Evolutionary conservation across 2,888 invertebrate genomes (phyloP), one percentile per base, ranked within the genome.

Genomic region (Autographa gamma): DNA sequence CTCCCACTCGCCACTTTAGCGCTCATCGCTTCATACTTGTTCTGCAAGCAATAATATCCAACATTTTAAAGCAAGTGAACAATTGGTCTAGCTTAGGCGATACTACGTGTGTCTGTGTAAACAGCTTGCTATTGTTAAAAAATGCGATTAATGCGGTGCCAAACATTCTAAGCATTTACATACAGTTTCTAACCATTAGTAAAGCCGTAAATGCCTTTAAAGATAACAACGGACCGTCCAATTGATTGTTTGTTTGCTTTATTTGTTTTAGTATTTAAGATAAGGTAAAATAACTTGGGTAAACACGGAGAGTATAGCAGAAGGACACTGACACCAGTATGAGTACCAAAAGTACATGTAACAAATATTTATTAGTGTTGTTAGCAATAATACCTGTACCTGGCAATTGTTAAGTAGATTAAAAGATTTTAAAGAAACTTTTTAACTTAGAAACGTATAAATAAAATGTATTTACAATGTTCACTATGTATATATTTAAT

Each of bases 11-110:
- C 93, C 13, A 77, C 89, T 52, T 61, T 93, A 48, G 90, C 93
- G 2, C 86, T 93, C 13, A 54, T 93, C 43, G 89, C 90, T 56
- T 88, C 93, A 6, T 94, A 92, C 82, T 75, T 94, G 16, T 85
- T 89, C 79, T 91, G 88, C 85, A 93, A 94, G 75, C 93, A 94
- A 83, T 94, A 93, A 93, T 86, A 80, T 43, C 61, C 60, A 63
- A 66, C n/a, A 69, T 58, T 69, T 67, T 74, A 82, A 82, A 84
- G 83, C 81, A 82, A 77, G 74, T 81, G 62, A 84, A 83, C 79
- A 79, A 74, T 76, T 64, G 76, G 78, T 77, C 61, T 73, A 71
- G 75, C 73, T 80, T 80, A 70, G 68, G 69, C 63, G 59, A 68
- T 16, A 60, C 63, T 67, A 41, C 60, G 59, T 65, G 60, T 76